Base-by-base conservation (phyloP, 2,797 vertebrate genomes). In the Podarcis siculus region DNA sequence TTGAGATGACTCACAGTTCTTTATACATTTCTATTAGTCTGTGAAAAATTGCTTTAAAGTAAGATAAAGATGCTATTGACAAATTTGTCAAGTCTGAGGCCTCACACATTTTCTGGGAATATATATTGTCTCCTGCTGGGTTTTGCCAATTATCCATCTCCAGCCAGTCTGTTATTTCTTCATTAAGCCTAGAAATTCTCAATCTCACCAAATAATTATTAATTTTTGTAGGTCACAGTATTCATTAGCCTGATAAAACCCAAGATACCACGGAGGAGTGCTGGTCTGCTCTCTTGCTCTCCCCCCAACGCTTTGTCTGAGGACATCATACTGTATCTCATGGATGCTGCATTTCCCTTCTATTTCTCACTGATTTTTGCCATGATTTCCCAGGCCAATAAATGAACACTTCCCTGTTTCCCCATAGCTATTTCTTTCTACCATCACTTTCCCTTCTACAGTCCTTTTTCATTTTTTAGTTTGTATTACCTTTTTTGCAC, bases 101-200 rank as follows among this genome's bases (percentile, higher is more conserved):
- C 55, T 79, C 8, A 58, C 12, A 87, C 39, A 83, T 78, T 86
- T 75, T 86, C 58, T 80, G 19, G 88, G 55, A 49, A 2, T 8
- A 71, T 7, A 49, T 86, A 83, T 78, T 61, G 2, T 8, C 69
- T 92, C 66, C 45, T 89, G 85, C 35, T 75, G 10, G 2, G 4
- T 17, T 75, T 6, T 30, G 75, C 32, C 7, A 49, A 66, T 82
- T 91, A 92, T 88, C 15, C 82, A 75, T 45, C 72, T 86, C 2
- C 35, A 45, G 27, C 64, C 25, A 8, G 81, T 91, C 39, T 85
- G 6, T 67, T 90, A 81, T 79, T 85, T 91, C 9, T 85, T 85
- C 78, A 85, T 90, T 81, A 88, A n/a, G 66, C 78, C 71, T 78
- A 72, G 30, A 82, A 85, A 78, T 88, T 80, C 86, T 6, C 66